Evolutionary conservation across 1,140 invertebrate genomes (phyloP).

Genomic region (Apis cerana): DNA sequence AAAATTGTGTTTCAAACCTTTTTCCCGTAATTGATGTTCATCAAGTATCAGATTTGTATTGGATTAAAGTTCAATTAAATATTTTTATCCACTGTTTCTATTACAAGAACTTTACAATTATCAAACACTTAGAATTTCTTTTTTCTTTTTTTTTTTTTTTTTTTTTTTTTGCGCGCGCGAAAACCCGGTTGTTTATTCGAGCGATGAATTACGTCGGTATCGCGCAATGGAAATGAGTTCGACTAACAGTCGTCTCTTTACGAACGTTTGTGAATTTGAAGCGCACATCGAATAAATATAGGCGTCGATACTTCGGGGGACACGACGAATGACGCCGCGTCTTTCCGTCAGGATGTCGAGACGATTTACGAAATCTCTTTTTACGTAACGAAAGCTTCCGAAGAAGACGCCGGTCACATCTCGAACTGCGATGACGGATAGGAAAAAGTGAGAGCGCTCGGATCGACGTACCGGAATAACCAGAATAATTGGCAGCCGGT

Average conservation of each 20-base stretch:
- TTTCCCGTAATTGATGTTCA: background rate
- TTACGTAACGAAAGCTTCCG: constrained; percentile 52
- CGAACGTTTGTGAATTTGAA: constrained; percentile 25
- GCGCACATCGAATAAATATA: constrained; percentile 36
- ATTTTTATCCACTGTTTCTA: background rate
- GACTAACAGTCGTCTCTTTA: constrained; percentile 23
- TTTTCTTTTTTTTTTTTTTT: background rate
- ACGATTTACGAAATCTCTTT: constrained; percentile 58
- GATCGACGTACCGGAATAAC: constrained; percentile 66
- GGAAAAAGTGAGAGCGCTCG: constrained; percentile 54
- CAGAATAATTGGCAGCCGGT: constrained; percentile 70
- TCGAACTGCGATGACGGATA: constrained; percentile 46
- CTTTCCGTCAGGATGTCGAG: constrained; percentile 38
- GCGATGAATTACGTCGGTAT: background rate
- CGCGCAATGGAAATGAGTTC: constrained; percentile 11
- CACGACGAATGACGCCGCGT: background rate
- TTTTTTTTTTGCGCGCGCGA: too few species aligned
- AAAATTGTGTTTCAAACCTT: background rate
- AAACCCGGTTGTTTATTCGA: background rate
- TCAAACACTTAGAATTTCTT: background rate
- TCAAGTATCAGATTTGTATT: too few species aligned
- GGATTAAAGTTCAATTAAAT: background rate
- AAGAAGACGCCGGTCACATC: background rate
- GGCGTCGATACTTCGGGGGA: constrained; percentile 1
- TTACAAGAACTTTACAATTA: background rate